Evolutionary conservation across 2,113 vertebrate species (phyloP).

Genomic region (Ochotona curzoniae): DNA sequence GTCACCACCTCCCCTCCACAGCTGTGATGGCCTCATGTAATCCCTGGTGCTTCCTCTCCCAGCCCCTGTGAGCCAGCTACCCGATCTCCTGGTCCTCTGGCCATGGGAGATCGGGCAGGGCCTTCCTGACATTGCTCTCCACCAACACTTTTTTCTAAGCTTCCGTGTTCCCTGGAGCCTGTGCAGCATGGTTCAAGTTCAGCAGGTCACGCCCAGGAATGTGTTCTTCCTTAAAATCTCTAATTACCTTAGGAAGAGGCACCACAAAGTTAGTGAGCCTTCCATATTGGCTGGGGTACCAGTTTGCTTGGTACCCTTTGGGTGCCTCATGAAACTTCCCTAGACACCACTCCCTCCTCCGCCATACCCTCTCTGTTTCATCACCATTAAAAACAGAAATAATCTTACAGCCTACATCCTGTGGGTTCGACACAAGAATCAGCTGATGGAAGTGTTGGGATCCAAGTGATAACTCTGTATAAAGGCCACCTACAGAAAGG

Average conservation of each 20-base stretch:
- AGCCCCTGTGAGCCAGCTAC: neutral
- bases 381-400: slow-evolving; percentile 19
- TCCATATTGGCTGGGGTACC: neutral
- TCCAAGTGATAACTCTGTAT: neutral
- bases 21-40: neutral
- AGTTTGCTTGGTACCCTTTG: neutral
- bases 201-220: neutral
- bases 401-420: neutral
- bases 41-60: neutral
- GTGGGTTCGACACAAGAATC: neutral
- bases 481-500: neutral
- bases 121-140: neutral
- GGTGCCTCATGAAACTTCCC: neutral
- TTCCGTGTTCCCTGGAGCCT: neutral
- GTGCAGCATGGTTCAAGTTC: neutral
- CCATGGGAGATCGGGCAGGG: too few relatives aligned
- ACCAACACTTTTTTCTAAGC: neutral
- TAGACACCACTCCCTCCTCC: too few relatives aligned
- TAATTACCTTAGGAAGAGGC: neutral
- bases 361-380: neutral
- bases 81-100: neutral
- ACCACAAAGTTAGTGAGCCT: neutral
- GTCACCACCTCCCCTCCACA: neutral
- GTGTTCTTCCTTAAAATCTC: neutral
- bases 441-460: neutral